Base-by-base conservation (phyloP, 2,113 vertebrate genomes). In the Scomber colias region DNA sequence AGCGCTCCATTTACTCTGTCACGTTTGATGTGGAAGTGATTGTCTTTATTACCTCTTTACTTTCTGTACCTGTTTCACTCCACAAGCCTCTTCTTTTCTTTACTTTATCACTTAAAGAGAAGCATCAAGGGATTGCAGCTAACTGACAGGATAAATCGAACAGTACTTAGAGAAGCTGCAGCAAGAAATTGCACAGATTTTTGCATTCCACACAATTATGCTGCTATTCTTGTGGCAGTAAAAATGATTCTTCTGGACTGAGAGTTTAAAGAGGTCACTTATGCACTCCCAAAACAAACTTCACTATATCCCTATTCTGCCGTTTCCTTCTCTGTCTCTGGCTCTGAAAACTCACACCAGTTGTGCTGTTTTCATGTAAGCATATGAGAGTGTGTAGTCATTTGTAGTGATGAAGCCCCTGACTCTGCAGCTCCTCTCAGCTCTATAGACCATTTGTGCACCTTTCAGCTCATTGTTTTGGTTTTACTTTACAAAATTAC, bases 151-250 rank as follows among this genome's bases (percentile, higher is more conserved):
- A 75, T 73, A 68, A 87, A 85, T 84, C 62, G 8, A 84, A 44
- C 49, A 7, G 40, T 62, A 64, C 73, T 73, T 60, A 30, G 19
- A 76, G 70, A 84, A 87, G 53, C 48, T 21, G 11, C 74, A 72
- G 68, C 45, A 55, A 73, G 51, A 61, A 76, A 64, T 60, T 75
- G 27, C 54, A 45, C 44, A 51, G 21, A 77, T 83, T 76, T 82
- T 50, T 82, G 65, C 69, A 79, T 88, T 88, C 74, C 84, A 27
- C 19, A 56, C 65, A 86, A 86, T 81, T 83, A 92, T 87, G 71
- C 68, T 84, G 84, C 85, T 67, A 67, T 78, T 93, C 77, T 77
- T 77, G 66, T 85, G 65, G 85, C 87, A 83, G 77, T 74, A 86
- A 84, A 90, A 80, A 73, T 77, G 19, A 89, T 91, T 86, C 71